These are phyloP conservation scores for Dromaius novaehollandiae DNA, from an alignment of 2,113 vertebrate species.

Conservation along the genomic window DNA sequence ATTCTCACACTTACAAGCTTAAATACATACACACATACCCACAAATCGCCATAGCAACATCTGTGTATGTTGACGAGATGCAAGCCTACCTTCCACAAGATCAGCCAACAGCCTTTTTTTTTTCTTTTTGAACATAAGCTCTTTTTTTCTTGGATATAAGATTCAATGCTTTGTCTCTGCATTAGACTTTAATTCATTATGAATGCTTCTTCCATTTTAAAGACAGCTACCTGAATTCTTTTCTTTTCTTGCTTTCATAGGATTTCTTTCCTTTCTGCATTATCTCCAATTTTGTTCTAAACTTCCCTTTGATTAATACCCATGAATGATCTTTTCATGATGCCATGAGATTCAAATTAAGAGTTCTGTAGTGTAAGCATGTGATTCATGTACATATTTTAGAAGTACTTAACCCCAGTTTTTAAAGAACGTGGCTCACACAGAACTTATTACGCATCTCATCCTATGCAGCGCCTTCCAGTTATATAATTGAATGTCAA, in stretches of 20 bases:
- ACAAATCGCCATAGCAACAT: constrained; percentile 74
- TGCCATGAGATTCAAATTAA: background rate
- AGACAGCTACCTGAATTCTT: background rate
- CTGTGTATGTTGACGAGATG: constrained; percentile 39
- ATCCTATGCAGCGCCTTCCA: background rate
- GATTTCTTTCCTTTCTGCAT: background rate
- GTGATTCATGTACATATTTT: background rate
- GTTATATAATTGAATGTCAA: background rate
- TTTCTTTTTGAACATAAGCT: background rate
- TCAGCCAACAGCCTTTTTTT: background rate
- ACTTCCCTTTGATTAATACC: background rate
- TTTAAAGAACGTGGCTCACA: background rate
- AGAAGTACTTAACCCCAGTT: background rate
- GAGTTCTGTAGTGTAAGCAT: background rate
- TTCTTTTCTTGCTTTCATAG: background rate
- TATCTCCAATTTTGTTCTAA: background rate
- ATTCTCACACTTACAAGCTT: constrained; percentile 62
- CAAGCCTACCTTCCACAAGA: constrained; percentile 25
- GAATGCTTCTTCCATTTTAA: background rate
- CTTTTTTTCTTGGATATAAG: background rate
- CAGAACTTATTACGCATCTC: background rate
- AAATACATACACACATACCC: constrained; percentile 34
- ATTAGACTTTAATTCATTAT: background rate
- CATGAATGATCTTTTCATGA: background rate
- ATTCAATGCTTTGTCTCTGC: background rate